A percentile compares a stretch with the other conserved stretches of the same genome.
These are phyloP conservation scores for Pachycephus smyrnensis DNA, from an alignment of 2,888 invertebrate species.

Conservation along the genomic window DNA sequence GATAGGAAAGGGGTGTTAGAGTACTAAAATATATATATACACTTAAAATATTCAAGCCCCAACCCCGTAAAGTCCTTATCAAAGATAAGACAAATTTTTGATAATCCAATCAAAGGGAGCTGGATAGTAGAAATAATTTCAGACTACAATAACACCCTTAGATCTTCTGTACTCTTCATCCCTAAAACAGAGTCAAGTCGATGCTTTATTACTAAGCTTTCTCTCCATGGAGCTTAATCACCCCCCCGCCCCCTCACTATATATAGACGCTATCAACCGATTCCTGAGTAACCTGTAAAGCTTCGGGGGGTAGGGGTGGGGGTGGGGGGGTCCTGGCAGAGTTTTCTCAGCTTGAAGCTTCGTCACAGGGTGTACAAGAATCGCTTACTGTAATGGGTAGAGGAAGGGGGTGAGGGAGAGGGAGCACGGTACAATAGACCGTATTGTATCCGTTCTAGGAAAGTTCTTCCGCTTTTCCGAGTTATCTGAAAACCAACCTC, in stretches of 20 bases:
- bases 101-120: not conserved
- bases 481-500: not conserved
- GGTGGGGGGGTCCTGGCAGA: not conserved
- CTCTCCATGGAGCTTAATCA: not conserved
- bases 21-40: not conserved
- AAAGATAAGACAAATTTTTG: not conserved
- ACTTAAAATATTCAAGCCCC: not conserved
- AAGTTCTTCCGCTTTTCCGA: not conserved
- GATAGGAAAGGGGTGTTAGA: not conserved
- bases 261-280: not conserved
- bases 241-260: not conserved
- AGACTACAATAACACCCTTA: not conserved
- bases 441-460: not conserved
- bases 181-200: not conserved
- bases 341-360: not conserved
- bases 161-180: not conserved
- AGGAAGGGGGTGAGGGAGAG: too few relatives aligned
- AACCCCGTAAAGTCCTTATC: not conserved
- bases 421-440: not conserved
- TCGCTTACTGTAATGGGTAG: conserved; percentile 21
- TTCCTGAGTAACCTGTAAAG: not conserved
- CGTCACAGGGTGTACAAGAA: conserved; percentile 9
- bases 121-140: not conserved
- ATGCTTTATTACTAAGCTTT: not conserved
- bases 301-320: too few relatives aligned